A percentile compares a stretch with the other conserved stretches of the same genome.
Conservation (phyloP, 2,113 vertebrate genomes). For the Oenanthe oenanthe region DNA sequence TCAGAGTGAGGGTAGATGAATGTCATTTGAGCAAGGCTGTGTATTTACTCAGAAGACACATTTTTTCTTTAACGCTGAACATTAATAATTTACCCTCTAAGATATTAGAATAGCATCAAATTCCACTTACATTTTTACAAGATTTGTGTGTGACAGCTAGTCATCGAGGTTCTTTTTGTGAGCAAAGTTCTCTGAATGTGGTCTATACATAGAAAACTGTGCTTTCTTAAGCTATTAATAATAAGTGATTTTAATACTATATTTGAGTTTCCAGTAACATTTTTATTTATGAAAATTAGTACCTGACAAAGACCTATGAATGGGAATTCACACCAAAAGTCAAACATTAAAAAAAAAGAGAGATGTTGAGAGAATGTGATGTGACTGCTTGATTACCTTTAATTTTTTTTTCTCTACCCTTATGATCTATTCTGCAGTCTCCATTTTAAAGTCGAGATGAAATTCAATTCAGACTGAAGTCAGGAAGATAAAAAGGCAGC, state of each 20-base stretch:
- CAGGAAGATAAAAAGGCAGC: neutral
- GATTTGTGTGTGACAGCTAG: slow-evolving; percentile 17
- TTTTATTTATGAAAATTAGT: slow-evolving; percentile 51
- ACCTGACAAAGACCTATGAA: slow-evolving; percentile 14
- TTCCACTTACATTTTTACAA: slow-evolving; percentile 44
- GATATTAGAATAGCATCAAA: slow-evolving; percentile 57
- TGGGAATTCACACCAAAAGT: slow-evolving; percentile 19
- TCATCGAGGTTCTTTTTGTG: neutral
- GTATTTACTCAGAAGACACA: slow-evolving; percentile 59
- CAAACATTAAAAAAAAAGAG: neutral
- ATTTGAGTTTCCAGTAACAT: slow-evolving; percentile 1
- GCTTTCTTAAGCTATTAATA: slow-evolving; percentile 29
- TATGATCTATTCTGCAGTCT: neutral
- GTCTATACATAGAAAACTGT: neutral
- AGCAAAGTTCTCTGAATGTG: slow-evolving; percentile 35
- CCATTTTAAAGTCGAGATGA: slow-evolving; percentile 27
- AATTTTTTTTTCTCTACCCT: neutral
- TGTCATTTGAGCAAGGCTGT: slow-evolving; percentile 5
- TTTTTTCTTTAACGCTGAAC: slow-evolving; percentile 41
- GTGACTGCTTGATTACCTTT: neutral
- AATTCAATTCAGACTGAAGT: slow-evolving; percentile 9
- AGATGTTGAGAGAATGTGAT: neutral
- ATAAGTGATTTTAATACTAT: neutral
- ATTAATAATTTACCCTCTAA: slow-evolving; percentile 71
- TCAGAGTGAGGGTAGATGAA: slow-evolving; percentile 47